Conservation (phyloP, 2,113 vertebrate species). For the Lasiurus cinereus region DNA sequence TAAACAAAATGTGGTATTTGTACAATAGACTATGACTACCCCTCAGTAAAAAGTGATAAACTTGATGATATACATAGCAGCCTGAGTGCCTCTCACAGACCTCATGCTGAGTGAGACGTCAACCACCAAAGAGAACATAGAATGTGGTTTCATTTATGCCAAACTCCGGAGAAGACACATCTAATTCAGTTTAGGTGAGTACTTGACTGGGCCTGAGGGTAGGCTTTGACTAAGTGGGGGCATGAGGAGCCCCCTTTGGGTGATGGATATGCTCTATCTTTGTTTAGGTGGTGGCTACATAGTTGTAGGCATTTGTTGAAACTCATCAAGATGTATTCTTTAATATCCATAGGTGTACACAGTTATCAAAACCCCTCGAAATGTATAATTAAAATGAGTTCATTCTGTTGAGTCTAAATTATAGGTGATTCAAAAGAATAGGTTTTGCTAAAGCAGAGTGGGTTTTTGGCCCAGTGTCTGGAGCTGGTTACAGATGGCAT, state of each 20-base stretch:
- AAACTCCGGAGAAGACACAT: accelerated
- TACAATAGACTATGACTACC: accelerated
- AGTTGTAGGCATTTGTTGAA: background rate
- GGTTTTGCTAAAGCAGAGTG: background rate
- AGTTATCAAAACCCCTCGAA: background rate
- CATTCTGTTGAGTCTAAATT: background rate
- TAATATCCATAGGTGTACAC: accelerated
- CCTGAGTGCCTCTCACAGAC: accelerated
- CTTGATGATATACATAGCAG: accelerated
- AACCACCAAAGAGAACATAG: accelerated
- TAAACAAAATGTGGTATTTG: accelerated
- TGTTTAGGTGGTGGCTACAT: accelerated
- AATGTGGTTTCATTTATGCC: accelerated
- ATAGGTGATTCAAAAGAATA: background rate
- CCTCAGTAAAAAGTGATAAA: accelerated
- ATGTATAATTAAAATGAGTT: background rate
- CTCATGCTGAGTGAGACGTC: background rate
- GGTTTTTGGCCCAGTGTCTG: accelerated
- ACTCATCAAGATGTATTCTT: background rate
- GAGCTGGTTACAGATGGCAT: background rate
- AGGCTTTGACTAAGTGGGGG: background rate
- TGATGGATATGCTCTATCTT: accelerated
- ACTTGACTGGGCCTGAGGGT: accelerated
- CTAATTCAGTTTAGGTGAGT: background rate
- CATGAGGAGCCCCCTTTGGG: accelerated